Evolutionary conservation across 2,113 vertebrate genomes (phyloP).

Genomic region (Neodon shergylaensis): DNA sequence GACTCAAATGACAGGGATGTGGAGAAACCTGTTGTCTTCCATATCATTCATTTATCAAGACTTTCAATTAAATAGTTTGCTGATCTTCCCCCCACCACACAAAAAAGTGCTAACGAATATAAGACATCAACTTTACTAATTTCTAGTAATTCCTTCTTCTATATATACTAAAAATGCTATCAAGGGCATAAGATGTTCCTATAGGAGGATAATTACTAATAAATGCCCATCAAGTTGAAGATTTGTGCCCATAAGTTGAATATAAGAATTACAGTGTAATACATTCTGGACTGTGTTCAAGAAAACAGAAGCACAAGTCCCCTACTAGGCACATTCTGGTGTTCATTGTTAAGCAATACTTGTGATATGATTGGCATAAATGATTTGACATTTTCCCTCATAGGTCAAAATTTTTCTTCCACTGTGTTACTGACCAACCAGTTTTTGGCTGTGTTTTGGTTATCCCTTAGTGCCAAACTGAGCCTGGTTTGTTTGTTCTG

Average conservation of each 20-base stretch:
- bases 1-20: background rate
- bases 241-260: background rate
- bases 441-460: background rate
- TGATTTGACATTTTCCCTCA: background rate
- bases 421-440: background rate
- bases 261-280: background rate
- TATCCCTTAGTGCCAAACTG: background rate
- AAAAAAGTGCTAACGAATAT: conserved; percentile 29
- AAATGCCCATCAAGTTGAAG: background rate
- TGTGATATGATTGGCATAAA: too few species aligned
- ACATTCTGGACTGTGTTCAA: background rate
- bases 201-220: background rate
- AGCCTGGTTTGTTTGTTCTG: background rate
- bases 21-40: background rate
- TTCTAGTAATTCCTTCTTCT: background rate
- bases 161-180: conserved; percentile 24
- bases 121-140: conserved; percentile 25
- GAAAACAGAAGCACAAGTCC: background rate
- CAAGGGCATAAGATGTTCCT: background rate
- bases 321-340: background rate
- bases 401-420: background rate
- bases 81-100: background rate
- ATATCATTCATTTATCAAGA: conserved; percentile 12
- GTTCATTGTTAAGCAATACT: background rate
- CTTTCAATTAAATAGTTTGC: background rate